Base-by-base conservation (phyloP, 37 sponge, comb jelly and placozoan genomes). In the Aplysina aerophoba region DNA sequence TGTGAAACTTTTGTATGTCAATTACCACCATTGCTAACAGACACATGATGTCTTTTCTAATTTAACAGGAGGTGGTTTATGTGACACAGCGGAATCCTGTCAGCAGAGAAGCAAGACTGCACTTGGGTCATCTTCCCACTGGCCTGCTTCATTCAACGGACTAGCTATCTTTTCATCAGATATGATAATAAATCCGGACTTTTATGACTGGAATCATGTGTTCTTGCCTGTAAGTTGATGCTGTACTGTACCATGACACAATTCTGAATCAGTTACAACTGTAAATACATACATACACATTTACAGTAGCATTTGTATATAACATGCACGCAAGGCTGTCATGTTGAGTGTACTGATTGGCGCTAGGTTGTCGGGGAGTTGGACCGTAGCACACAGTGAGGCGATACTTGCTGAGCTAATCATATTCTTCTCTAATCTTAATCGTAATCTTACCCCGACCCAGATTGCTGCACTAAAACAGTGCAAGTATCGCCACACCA, bases 61-160 rank as follows among this genome's bases (percentile, higher is more conserved):
- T 11, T 44, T 3, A 22, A 44, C 53, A 75, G 78, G 78, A 40
- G 78, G 78, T 24, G 78, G 78, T 25, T 36, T 75, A 1, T 75
- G 78, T 50, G 25, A 75, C 54, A 75, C 78, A 19, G 24, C 31
- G 13, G 53, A 41, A 21, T 5, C 22, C 54, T 75, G 78, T 11
- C 31, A 21, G 21, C 37, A 36, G 13, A 75, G 78, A 24, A 40
- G 24, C 37, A 31, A 75, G 22, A 53, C 78, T 22, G 54, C 44
- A 20, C 37, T 75, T 17, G 78, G 78, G 12, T 39, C 78, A 24
- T 75, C 78, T 15, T 41, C 78, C 15, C 37, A 39, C 22, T 75
- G 78, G 78, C 22, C 38, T 17, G 24, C 11, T 22, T 19, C 38
- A 19, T 40, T 41, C 25, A 12, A 24, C 1, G 33, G 33, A 1